Percentiles rank a stretch among this genome's conserved stretches.
Evolutionary conservation across 1,140 invertebrate species (phyloP).

Genomic region (Chironomus striatipennis): DNA sequence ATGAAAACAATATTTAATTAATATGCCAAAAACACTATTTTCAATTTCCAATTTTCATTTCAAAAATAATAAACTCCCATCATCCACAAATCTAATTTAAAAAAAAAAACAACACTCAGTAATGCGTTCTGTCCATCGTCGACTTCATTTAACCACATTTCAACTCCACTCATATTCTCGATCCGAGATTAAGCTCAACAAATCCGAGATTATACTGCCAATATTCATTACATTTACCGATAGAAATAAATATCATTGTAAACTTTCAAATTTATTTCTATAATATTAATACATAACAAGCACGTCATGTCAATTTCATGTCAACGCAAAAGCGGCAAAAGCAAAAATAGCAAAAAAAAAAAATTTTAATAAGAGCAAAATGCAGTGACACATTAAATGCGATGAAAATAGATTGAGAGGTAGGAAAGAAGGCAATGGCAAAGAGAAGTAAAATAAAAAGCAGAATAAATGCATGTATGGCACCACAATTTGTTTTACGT

Average conservation of each 20-base stretch:
- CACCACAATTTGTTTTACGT: background rate
- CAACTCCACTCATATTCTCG: no score
- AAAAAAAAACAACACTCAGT: background rate
- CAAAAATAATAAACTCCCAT: background rate
- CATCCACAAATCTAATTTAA: background rate
- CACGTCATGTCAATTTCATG: background rate
- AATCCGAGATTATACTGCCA: background rate
- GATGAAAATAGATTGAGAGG: background rate
- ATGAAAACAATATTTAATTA: no score
- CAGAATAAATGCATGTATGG: background rate
- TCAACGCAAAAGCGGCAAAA: background rate
- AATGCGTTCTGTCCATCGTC: background rate
- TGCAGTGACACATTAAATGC: no score
- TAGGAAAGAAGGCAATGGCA: background rate
- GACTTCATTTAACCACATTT: background rate
- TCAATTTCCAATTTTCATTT: background rate
- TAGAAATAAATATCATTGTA: conserved; percentile 12
- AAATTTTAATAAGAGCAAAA: no score
- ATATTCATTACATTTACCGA: conserved; percentile 1
- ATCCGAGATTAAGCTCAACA: background rate
- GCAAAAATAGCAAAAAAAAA: no score
- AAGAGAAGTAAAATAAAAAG: background rate
- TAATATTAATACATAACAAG: background rate
- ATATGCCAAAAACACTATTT: no score
- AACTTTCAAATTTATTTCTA: conserved; percentile 1